These are phyloP conservation scores for Micromys minutus DNA, from an alignment of 2,113 vertebrate genomes.

Conservation along the genomic window DNA sequence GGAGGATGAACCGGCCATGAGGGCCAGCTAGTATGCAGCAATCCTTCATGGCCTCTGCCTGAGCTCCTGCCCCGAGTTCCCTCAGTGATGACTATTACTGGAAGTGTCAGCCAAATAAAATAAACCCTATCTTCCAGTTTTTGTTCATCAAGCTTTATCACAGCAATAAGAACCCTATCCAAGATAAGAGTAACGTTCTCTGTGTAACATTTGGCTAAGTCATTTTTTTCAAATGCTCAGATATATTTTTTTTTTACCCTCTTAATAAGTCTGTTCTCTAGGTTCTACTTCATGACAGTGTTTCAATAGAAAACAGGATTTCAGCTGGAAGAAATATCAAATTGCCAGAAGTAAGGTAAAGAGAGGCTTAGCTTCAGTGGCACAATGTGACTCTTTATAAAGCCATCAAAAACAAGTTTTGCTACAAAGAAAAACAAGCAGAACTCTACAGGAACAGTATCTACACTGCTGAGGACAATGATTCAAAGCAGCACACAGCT, in stretches of 20 bases:
- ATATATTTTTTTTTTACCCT: neutral
- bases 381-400: neutral
- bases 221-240: conserved; percentile 8
- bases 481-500: neutral
- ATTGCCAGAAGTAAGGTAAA: neutral
- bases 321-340: conserved; percentile 38
- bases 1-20: neutral
- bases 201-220: neutral
- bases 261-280: neutral
- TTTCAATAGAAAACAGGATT: conserved; percentile 24
- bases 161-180: neutral
- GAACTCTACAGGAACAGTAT: neutral
- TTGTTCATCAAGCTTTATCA: neutral
- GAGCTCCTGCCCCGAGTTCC: neutral
- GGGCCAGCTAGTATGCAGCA: neutral
- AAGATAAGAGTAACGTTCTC: neutral
- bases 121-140: neutral
- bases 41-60: neutral
- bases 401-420: conserved; percentile 5
- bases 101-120: neutral
- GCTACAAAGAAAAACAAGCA: neutral
- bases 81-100: neutral
- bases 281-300: neutral
- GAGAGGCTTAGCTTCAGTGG: neutral
- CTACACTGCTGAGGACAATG: neutral